Percentiles rank a stretch among this genome's conserved stretches.
Conservation (phyloP, 2,888 invertebrate species). For the Parnassius apollo region DNA sequence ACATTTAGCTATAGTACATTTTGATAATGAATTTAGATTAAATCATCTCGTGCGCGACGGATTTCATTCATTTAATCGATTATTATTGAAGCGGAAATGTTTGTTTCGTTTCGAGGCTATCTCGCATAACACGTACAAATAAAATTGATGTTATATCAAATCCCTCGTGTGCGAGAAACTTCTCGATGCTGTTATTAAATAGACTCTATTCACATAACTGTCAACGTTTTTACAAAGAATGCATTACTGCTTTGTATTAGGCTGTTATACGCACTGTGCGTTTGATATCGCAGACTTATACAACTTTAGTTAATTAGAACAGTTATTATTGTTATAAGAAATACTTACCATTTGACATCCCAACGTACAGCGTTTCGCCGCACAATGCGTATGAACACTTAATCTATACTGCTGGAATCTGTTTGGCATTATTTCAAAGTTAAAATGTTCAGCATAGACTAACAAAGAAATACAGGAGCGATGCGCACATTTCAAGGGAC, state of each 20-base stretch:
- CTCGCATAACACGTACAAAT: background rate
- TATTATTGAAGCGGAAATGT: background rate
- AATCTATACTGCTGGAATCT: background rate
- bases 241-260: too few relatives aligned
- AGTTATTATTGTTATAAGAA: background rate
- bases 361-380: background rate
- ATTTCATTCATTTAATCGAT: slow-evolving; percentile 29
- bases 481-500: too few relatives aligned
- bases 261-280: too few relatives aligned
- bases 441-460: too few relatives aligned
- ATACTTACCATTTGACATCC: background rate
- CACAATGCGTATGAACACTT: background rate
- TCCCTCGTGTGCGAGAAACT: slow-evolving; percentile 16
- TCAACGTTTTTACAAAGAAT: too few relatives aligned
- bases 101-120: slow-evolving; percentile 1
- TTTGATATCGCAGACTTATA: too few relatives aligned
- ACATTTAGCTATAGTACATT: slow-evolving; percentile 54
- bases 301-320: background rate
- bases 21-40: slow-evolving; percentile 46
- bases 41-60: slow-evolving; percentile 33
- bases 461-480: too few relatives aligned
- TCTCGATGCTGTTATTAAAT: slow-evolving; percentile 1
- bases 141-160: background rate
- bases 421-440: too few relatives aligned
- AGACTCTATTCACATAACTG: background rate